Percentiles rank a stretch among this genome's conserved stretches.
Conservation (phyloP, 92 coral and sea anemone genomes). For the Parazoanthus darwini region DNA sequence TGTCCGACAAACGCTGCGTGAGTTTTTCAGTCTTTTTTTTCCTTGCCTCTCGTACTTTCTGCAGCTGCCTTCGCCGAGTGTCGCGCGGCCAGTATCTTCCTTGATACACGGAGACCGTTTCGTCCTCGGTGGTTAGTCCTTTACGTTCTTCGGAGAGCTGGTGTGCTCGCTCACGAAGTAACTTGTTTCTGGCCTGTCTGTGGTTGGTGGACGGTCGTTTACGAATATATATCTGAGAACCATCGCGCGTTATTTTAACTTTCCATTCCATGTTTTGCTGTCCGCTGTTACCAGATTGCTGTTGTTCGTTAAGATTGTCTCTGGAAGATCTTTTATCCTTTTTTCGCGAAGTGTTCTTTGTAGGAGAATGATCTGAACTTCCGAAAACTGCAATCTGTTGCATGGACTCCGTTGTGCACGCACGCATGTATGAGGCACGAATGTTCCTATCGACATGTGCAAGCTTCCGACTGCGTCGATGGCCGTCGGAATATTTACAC, state of each 20-base stretch:
- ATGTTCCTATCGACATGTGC: slow-evolving; percentile 86
- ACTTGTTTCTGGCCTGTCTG: slow-evolving; percentile 84
- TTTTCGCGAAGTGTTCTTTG: slow-evolving; percentile 51
- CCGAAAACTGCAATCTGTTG: slow-evolving; percentile 83
- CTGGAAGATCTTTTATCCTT: slow-evolving; percentile 61
- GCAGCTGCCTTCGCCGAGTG: slow-evolving; percentile 81
- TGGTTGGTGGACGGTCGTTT: slow-evolving; percentile 72
- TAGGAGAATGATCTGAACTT: slow-evolving; percentile 58
- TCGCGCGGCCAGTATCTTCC: slow-evolving; percentile 98
- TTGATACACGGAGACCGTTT: slow-evolving; percentile 89
- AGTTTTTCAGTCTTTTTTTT: slow-evolving; percentile 73
- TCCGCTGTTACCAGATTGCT: slow-evolving; percentile 52
- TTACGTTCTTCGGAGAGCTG: slow-evolving; percentile 94
- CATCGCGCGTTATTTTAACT: slow-evolving; percentile 91
- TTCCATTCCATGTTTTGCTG: slow-evolving; percentile 89
- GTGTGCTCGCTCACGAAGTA: slow-evolving; percentile 96
- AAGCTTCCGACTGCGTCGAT: slow-evolving; percentile 72
- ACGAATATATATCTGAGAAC: slow-evolving; percentile 90
- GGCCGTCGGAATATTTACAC: slow-evolving; percentile 61
- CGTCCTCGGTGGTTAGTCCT: slow-evolving; percentile 97
- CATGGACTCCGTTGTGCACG: slow-evolving; percentile 74
- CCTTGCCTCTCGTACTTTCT: slow-evolving; percentile 90
- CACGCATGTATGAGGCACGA: slow-evolving; percentile 90
- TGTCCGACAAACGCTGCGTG: slow-evolving; percentile 61
- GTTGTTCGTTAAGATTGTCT: slow-evolving; percentile 63